A percentile compares a stretch with the other conserved stretches of the same genome.
phyloP scores from a whole-genome alignment of 2,888 invertebrate genomes.

The Elegia similella region DNA sequence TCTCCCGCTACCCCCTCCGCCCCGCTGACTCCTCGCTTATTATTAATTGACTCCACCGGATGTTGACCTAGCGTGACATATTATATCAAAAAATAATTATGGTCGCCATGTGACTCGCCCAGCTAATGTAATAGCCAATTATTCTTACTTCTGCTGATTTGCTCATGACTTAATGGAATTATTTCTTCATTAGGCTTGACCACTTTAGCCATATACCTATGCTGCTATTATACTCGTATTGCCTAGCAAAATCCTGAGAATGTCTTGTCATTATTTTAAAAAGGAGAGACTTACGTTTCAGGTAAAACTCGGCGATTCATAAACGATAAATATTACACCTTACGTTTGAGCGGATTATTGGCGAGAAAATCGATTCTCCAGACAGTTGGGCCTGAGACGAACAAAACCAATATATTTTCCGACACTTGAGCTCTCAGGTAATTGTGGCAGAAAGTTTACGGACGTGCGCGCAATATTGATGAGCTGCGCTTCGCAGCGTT shows the following conservation, averaged over 20 bases:
- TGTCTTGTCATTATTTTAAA: neutral
- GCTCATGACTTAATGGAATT: neutral
- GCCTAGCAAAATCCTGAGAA: neutral
- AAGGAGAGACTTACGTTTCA: neutral
- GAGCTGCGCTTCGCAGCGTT: constrained; percentile 38
- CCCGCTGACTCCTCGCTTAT: constrained; percentile 43
- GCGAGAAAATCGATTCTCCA: constrained; percentile 53
- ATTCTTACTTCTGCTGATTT: constrained; percentile 3
- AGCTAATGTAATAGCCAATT: constrained; percentile 18
- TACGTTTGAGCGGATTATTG: constrained; percentile 28
- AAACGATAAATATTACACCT: constrained; percentile 14
- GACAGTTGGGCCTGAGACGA: constrained; percentile 60
- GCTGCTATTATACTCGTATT: neutral
- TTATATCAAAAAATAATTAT: constrained; percentile 51
- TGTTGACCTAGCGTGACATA: constrained; percentile 49
- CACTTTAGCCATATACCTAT: neutral
- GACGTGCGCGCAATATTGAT: constrained; percentile 76
- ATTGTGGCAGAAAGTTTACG: constrained; percentile 80
- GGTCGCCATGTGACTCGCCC: constrained; percentile 15
- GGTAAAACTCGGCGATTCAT: neutral
- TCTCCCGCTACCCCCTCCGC: constrained; percentile 40
- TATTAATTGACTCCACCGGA: constrained; percentile 66
- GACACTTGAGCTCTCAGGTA: constrained; percentile 81
- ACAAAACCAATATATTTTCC: constrained; percentile 79
- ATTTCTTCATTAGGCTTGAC: neutral